Evolutionary conservation across 2,888 invertebrate species (phyloP).

Genomic region (Campoplex capitator): DNA sequence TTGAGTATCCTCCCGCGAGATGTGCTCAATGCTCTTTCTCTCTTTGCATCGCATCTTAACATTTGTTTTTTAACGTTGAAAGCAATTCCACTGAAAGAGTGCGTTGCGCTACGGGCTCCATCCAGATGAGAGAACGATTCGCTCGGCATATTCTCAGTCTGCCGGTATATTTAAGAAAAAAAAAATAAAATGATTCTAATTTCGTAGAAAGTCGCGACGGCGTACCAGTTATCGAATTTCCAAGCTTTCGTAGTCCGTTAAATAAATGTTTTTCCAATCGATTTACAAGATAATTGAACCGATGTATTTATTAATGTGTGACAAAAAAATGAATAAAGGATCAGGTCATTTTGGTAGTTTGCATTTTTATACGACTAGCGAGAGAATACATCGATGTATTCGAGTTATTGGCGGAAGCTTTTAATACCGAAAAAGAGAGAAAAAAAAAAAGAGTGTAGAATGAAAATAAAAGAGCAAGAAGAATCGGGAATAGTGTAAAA

Average conservation of each 20-base stretch:
- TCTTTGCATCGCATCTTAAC: neutral
- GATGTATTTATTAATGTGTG: neutral
- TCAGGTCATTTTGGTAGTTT: neutral
- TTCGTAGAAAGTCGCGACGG: neutral
- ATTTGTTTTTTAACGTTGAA: conserved; percentile 26
- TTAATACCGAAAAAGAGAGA: neutral
- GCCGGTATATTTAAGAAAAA: neutral
- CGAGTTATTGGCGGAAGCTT: neutral
- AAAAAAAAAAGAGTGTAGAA: neutral
- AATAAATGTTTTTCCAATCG: neutral
- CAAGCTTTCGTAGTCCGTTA: neutral
- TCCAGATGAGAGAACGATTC: neutral
- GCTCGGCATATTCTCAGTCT: neutral
- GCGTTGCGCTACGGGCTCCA: neutral
- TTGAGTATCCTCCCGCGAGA: conserved; percentile 14
- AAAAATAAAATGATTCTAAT: neutral
- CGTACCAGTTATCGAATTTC: neutral
- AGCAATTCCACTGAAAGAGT: conserved; percentile 44
- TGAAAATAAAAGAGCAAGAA: neutral
- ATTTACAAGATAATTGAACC: neutral
- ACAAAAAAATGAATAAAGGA: neutral
- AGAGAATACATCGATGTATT: neutral
- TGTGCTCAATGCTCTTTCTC: neutral
- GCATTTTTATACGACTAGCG: neutral
- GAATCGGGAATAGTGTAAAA: neutral